Base-by-base conservation (phyloP, 1,140 invertebrate species). In the Leptinotarsa lineolata region DNA sequence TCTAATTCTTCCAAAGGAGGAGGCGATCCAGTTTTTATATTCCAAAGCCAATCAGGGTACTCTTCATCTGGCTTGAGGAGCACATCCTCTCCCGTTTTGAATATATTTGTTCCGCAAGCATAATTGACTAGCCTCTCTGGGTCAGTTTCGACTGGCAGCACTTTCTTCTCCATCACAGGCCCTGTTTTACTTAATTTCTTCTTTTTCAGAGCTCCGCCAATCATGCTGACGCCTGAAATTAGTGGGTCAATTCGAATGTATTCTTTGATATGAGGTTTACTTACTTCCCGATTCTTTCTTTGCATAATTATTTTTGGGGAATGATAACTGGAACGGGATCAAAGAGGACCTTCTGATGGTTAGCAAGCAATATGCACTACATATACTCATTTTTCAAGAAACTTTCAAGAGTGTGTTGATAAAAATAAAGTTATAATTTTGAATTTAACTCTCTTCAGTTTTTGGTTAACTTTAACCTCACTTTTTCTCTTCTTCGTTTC, bases 11-110 rank as follows among this genome's bases (percentile, higher is more conserved):
- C 89, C 1, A 97, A 81, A 1, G 87, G 84, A 8, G 86, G 86
- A 22, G 91, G 85, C 15, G 85, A 84, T 0, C 89, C 89, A 24
- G 87, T 89, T 72, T 89, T 86, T 15, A 98, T 80, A 0, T 79
- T 87, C 95, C 95, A 98, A 20, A 98, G 84, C 96, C 96, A 98
- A 21, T 95, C 94, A 0, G 96, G 96, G 85, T 98, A 98, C 83
- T 97, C 95, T 69, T 87, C 89, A 82, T 97, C 94, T 3, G 92
- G 89, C 84, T 93, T 93, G 13, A 98, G 73, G 88, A 95, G 89
- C 18, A 97, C 84, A 83, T 97, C 95, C 85, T 95, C 88, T 46
- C 92, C 92, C 11, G 91, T 91, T 82, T 91, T 90, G 45, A 88
- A 87, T 70, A 95, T 91, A 84, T 97, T 96, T 68, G 91, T 92